Evolutionary conservation across 2,113 vertebrate genomes (phyloP), one percentile per base, ranked within the genome.

Genomic region (Sebastes schlegelii): DNA sequence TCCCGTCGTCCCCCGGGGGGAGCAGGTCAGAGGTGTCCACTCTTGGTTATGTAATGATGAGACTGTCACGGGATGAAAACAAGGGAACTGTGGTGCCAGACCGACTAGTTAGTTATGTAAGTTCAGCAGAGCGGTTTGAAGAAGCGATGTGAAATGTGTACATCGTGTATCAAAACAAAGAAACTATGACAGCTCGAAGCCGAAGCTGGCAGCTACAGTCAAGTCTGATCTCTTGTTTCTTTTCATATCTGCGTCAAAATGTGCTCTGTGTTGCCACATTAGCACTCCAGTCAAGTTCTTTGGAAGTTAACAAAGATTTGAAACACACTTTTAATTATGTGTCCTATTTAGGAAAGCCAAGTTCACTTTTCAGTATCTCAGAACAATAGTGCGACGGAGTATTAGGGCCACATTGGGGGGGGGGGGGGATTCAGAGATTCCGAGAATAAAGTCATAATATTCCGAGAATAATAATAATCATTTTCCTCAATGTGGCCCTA

Each of bases 31-130:
- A 71, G 58, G 64, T 63, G 74, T 82, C 72, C 61, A 26, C 49
- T 71, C 16, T 17, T 1, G 13, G 40, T 89, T 85, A 88, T 14
- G 12, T 77, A 90, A 93, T 19, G 0, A 52, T 11, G 63, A 81
- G 8, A 67, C 42, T 8, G 16, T 46, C 10, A 42, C 8, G 6
- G 23, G 74, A 77, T 54, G 42, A 89, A 80, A 86, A 80, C 75
- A 75, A 48, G 17, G 34, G 78, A 58, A 71, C 17, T 17, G 54
- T 79, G 8, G 43, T 55, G 81, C 75, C 70, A 74, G 52, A 10
- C 55, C 2, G 57, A 61, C 49, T 55, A 34, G 26, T 69, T 74
- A 4, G 67, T 88, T 86, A 84, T 57, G 40, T 75, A 82, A 88
- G 55, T 16, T 57, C 6, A 42, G 52, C 19, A 40, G 65, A 74